These are phyloP conservation scores for Zosterops borbonicus DNA, from an alignment of 2,113 vertebrate species.

Conservation along the genomic window DNA sequence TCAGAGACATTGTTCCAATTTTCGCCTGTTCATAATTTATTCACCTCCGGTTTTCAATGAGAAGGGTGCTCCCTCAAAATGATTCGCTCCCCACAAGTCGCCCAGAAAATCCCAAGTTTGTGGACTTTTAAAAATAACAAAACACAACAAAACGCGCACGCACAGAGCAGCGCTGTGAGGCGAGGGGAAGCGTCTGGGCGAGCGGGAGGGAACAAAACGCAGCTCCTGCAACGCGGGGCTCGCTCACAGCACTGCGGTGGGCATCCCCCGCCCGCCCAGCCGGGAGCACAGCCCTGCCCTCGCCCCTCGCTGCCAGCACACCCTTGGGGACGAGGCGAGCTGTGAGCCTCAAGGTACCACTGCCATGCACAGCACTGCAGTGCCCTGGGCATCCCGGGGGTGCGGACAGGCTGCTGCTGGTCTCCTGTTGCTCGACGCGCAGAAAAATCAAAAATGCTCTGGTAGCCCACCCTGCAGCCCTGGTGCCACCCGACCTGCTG, in stretches of 20 bases:
- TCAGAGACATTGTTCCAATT: constrained; percentile 61
- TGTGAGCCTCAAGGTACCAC: not conserved
- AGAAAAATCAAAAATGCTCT: not conserved
- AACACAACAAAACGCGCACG: not conserved
- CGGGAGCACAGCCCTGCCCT: not conserved
- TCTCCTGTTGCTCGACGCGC: accelerated
- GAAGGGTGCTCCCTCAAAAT: not conserved
- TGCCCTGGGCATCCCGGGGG: not conserved
- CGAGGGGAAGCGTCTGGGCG: not conserved
- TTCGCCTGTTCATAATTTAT: constrained; percentile 61
- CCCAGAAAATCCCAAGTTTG: constrained; percentile 5
- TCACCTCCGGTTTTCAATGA: constrained; percentile 54
- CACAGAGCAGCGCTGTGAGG: not conserved
- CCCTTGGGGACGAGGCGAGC: too few species aligned
- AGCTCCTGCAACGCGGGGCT: not conserved
- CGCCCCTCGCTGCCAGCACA: accelerated
- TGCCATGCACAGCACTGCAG: accelerated
- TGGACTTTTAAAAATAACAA: not conserved
- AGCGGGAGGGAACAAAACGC: not conserved
- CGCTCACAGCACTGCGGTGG: accelerated
- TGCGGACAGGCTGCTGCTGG: not conserved
- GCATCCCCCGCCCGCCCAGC: not conserved
- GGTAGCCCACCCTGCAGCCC: not conserved
- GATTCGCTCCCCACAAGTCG: not conserved
- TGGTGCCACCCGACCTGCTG: not conserved